Evolutionary conservation across 1,140 invertebrate genomes (phyloP).

Genomic region (Psilanteris sp.): DNA sequence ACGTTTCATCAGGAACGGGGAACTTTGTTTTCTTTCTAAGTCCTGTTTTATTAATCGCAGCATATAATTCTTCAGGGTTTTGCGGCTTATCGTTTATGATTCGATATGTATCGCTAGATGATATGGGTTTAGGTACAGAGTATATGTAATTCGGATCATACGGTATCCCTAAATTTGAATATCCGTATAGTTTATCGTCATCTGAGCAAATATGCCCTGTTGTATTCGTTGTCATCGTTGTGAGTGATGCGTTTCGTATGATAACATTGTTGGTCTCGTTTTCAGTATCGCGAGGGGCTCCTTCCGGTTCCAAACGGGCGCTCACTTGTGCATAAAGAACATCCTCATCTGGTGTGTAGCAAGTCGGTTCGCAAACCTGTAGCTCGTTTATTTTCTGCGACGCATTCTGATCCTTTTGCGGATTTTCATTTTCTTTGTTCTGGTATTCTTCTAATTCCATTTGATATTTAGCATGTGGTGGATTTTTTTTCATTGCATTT

Average conservation of each 20-base stretch:
- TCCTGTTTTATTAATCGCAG: constrained; percentile 75
- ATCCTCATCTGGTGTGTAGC: constrained; percentile 70
- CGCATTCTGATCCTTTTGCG: constrained; percentile 75
- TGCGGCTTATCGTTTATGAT: constrained; percentile 56
- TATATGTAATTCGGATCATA: constrained; percentile 69
- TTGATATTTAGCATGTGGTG: constrained; percentile 63
- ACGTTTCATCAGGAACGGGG: constrained; percentile 72
- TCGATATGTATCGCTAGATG: constrained; percentile 66
- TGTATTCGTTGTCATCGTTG: constrained; percentile 6
- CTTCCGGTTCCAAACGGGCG: constrained; percentile 75
- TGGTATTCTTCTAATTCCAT: constrained; percentile 82
- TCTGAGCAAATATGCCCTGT: constrained; percentile 28
- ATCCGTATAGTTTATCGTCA: constrained; percentile 68
- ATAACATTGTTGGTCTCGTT: constrained; percentile 70
- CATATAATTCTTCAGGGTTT: constrained; percentile 76
- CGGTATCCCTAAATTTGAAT: constrained; percentile 64
- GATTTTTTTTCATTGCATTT: constrained; percentile 67
- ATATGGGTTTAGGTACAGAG: constrained; percentile 70
- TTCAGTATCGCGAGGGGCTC: constrained; percentile 75
- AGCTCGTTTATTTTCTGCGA: constrained; percentile 13
- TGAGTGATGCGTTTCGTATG: constrained; percentile 2
- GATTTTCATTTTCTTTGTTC: constrained; percentile 86
- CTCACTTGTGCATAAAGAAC: constrained; percentile 76
- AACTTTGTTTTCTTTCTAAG: constrained; percentile 68
- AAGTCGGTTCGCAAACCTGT: constrained; percentile 32